Conservation (phyloP, 53 echinoderm and acorn worm species). For the Actinopyga echinites region DNA sequence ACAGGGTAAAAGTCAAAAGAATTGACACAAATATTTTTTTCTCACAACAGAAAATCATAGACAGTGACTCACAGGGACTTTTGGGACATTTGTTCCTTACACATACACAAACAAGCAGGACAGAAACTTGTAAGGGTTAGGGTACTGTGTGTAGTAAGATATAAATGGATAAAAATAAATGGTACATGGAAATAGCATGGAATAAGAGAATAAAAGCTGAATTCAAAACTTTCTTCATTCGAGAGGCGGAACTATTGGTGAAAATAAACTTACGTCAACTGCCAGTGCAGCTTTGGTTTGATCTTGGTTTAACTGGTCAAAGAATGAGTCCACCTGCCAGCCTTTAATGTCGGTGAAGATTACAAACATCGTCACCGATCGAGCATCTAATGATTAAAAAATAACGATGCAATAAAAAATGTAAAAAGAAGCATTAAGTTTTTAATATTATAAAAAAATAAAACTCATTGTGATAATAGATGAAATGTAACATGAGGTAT, state of each 20-base stretch:
- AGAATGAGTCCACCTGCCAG: constrained; percentile 3
- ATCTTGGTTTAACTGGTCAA: constrained; percentile 5
- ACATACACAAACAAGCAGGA: no score
- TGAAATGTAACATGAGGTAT: not conserved
- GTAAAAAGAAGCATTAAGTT: not conserved
- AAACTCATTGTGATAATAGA: not conserved
- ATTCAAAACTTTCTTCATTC: no score
- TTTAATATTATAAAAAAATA: not conserved
- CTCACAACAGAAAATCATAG: no score
- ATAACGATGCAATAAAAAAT: not conserved
- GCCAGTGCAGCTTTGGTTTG: constrained; percentile 22
- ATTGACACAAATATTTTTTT: no score
- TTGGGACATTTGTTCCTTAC: no score
- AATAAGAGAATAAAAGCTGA: no score
- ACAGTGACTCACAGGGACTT: no score
- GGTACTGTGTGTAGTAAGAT: no score
- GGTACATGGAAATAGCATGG: no score
- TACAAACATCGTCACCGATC: constrained; percentile 29
- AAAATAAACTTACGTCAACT: constrained; percentile 63
- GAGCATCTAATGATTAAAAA: constrained; percentile 40
- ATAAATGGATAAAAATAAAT: no score
- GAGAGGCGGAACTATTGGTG: no score
- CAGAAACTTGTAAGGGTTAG: no score
- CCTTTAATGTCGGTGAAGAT: constrained; percentile 50
- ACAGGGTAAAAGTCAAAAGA: not conserved